Evolutionary conservation across 2,113 vertebrate species (phyloP).

Genomic region (Baryphthengus martii): DNA sequence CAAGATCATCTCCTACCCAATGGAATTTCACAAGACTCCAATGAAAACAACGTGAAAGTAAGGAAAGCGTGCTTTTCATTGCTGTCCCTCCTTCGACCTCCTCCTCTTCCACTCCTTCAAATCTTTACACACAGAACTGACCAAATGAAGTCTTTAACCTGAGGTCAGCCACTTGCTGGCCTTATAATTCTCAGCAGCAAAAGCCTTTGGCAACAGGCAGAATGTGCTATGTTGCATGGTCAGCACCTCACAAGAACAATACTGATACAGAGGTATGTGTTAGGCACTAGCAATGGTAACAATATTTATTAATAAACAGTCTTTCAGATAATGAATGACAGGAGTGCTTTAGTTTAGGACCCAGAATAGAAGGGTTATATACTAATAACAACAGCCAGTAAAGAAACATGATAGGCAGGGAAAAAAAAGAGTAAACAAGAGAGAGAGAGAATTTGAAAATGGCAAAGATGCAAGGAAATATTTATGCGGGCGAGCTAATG

Average conservation of each 20-base stretch:
- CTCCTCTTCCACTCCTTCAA: background rate
- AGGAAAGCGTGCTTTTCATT: background rate
- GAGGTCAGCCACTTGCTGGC: background rate
- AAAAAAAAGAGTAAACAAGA: slow-evolving; percentile 6
- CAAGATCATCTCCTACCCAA: background rate
- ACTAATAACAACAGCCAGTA: background rate
- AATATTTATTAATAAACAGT: background rate
- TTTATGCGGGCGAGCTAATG: slow-evolving; percentile 17
- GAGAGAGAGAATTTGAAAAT: slow-evolving; percentile 10
- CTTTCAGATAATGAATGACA: background rate
- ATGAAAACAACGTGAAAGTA: background rate
- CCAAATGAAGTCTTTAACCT: background rate
- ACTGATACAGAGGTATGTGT: background rate
- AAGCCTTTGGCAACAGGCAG: background rate
- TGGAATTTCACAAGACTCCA: background rate
- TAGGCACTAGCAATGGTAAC: background rate
- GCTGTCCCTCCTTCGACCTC: background rate
- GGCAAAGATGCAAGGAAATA: slow-evolving; percentile 34
- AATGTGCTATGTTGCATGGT: background rate
- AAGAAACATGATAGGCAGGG: background rate
- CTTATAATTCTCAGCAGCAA: background rate
- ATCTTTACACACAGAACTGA: background rate
- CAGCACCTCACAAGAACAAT: background rate
- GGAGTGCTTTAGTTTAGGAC: background rate
- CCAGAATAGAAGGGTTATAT: background rate